Evolutionary conservation across 2,113 vertebrate species (phyloP).

Genomic region (Uria lomvia): DNA sequence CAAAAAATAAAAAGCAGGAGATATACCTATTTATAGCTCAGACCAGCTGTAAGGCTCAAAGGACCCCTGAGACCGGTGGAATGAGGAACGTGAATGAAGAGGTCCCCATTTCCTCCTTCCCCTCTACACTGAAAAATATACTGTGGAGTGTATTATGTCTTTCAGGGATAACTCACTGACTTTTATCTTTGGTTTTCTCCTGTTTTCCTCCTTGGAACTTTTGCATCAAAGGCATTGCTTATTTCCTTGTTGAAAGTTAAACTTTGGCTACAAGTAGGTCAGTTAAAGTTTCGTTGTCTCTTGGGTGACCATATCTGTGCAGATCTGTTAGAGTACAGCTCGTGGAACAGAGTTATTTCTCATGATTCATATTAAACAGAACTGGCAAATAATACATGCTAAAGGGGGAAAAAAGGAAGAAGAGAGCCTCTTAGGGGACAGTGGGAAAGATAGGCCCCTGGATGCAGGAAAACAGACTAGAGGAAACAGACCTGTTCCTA

Average conservation of each 20-base stretch:
- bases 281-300: constrained; percentile 39
- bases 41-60: not conserved
- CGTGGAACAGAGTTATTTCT: not conserved
- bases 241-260: constrained; percentile 56
- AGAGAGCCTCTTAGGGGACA: not conserved
- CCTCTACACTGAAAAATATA: constrained; percentile 17
- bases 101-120: constrained; percentile 2
- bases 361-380: constrained; percentile 18
- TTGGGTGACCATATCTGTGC: constrained; percentile 6
- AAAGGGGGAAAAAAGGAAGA: not conserved
- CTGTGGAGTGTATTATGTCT: constrained; percentile 23
- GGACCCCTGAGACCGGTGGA: constrained; percentile 12
- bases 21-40: constrained; percentile 35
- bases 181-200: constrained; percentile 49
- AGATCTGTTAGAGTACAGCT: constrained; percentile 18
- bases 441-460: not conserved
- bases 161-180: constrained; percentile 22
- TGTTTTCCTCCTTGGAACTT: constrained; percentile 22
- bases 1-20: not conserved
- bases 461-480: not conserved
- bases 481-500: not conserved
- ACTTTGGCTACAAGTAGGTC: constrained; percentile 50
- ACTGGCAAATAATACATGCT: not conserved
- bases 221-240: constrained; percentile 37
- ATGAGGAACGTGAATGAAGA: constrained; percentile 15